A percentile compares a stretch with the other conserved stretches of the same genome.
phyloP scores from a whole-genome alignment of 1,140 invertebrate genomes.

The Potamilus streckersoni region DNA sequence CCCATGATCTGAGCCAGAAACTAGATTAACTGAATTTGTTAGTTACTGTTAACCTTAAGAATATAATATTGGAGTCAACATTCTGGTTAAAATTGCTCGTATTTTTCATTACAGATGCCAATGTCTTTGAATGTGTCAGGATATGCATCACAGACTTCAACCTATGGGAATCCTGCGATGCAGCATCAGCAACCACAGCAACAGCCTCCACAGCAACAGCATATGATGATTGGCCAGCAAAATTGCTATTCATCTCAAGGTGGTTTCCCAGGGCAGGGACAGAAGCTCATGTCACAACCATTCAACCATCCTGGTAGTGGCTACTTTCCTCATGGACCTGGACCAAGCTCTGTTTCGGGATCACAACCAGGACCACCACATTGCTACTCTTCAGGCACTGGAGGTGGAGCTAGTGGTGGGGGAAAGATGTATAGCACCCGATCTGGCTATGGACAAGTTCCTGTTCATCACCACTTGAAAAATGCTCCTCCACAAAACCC shows the following conservation, averaged over 20 bases:
- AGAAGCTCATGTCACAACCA: constrained; percentile 16
- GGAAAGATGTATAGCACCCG: no score
- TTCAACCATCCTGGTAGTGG: constrained; percentile 1
- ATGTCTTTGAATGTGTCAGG: constrained; percentile 14
- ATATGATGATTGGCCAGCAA: constrained; percentile 16
- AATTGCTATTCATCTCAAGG: not conserved
- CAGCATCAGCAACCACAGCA: constrained; percentile 24
- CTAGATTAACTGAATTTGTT: no score
- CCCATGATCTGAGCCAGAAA: no score
- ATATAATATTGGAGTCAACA: no score
- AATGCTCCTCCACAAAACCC: constrained; percentile 45
- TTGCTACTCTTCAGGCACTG: no score
- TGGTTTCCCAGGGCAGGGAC: not conserved
- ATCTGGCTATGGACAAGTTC: not conserved
- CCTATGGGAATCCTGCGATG: constrained; percentile 14
- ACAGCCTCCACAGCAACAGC: constrained; percentile 35
- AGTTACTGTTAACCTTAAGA: no score
- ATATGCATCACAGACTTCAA: constrained; percentile 30
- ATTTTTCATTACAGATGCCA: constrained; percentile 4
- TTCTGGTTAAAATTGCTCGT: not conserved
- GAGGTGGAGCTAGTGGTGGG: no score
- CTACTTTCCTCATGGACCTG: no score
- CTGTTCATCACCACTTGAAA: constrained; percentile 31
- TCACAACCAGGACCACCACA: no score
- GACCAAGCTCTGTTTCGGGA: no score